A percentile compares a stretch with the other conserved stretches of the same genome.
Evolutionary conservation across 2,888 invertebrate genomes (phyloP).

Genomic region (Osmoderma eremita): DNA sequence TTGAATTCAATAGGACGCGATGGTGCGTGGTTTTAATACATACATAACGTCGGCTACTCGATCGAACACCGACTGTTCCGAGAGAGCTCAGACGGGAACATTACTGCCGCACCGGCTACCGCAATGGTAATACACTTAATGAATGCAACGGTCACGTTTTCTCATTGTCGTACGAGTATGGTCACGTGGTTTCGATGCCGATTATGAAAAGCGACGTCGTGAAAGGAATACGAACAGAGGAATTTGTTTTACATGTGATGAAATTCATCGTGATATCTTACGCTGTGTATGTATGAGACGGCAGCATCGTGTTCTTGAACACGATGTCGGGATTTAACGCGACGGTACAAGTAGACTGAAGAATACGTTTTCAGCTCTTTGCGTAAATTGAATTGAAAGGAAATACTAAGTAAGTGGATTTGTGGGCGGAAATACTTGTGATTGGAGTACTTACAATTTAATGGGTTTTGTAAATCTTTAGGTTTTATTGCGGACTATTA

Average conservation of each 20-base stretch:
- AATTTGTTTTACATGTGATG: conserved; percentile 31
- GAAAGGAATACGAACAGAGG: conserved; percentile 30
- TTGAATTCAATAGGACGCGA: conserved; percentile 31
- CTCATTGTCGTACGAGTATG: conserved; percentile 28
- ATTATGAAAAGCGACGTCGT: conserved; percentile 32
- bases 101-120: conserved; percentile 1
- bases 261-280: background rate
- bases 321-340: no score
- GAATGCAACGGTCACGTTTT: conserved; percentile 28
- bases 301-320: no score
- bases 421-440: no score
- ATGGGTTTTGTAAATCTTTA: no score
- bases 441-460: no score
- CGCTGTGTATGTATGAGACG: no score
- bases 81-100: conserved; percentile 10
- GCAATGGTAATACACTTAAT: conserved; percentile 25
- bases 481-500: no score
- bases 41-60: background rate
- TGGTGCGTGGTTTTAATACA: conserved; percentile 23
- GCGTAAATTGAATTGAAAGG: no score
- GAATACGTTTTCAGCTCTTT: no score
- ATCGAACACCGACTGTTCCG: no score
- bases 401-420: no score
- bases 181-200: conserved; percentile 15
- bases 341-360: no score